phyloP scores from a whole-genome alignment of 2,113 vertebrate genomes.

The Hemibagrus wyckioides region DNA sequence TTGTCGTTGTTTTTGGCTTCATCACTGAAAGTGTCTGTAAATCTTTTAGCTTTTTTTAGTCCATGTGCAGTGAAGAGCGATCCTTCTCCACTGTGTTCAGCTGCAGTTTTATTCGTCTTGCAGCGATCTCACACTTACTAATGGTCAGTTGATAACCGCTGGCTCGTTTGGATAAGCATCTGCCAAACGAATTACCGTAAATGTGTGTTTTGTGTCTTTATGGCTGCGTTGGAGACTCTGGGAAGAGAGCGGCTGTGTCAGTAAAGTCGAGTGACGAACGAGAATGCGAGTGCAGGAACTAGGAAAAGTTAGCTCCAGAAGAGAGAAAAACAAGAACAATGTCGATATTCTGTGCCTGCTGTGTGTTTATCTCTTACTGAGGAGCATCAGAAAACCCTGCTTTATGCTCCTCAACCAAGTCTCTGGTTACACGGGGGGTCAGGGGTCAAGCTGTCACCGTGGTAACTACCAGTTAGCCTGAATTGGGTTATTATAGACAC shows the following conservation, averaged over 20 bases:
- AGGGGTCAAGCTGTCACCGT: conserved; percentile 15
- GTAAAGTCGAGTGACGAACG: neutral
- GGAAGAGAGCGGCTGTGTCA: neutral
- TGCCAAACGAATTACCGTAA: neutral
- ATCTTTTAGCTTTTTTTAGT: neutral
- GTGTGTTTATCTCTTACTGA: neutral
- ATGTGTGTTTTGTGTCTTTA: neutral
- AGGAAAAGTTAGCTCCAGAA: neutral
- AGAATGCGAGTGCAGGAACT: no score
- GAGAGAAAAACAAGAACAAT: neutral
- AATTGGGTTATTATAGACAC: conserved; percentile 35
- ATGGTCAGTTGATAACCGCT: neutral
- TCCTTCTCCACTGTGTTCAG: neutral
- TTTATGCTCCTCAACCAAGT: neutral
- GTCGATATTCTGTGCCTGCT: neutral
- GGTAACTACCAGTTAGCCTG: conserved; percentile 33
- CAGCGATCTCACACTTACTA: neutral
- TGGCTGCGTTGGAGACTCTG: neutral
- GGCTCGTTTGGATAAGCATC: neutral
- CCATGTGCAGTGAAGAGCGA: neutral
- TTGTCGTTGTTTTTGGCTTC: neutral
- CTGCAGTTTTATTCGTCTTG: neutral
- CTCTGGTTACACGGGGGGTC: neutral
- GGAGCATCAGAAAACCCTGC: neutral
- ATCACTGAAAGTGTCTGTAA: no score